A percentile compares a stretch with the other conserved stretches of the same genome.
phyloP scores from a whole-genome alignment of 2,888 invertebrate species.

The Epinotia bilunana region DNA sequence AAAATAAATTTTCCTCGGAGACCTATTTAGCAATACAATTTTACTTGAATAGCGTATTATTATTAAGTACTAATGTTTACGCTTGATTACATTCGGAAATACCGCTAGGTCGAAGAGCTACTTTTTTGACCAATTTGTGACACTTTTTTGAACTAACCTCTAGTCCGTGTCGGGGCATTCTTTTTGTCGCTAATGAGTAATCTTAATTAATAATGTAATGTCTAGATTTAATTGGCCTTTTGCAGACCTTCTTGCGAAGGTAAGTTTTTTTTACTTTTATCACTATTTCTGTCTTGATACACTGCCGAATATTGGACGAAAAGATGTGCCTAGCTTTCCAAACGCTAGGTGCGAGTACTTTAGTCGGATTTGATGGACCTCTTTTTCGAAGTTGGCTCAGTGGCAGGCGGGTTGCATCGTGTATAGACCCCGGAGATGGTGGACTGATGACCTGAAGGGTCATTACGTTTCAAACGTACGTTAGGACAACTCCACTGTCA shows the following conservation, averaged over 20 bases:
- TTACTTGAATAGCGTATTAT: neutral
- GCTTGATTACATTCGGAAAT: constrained; percentile 6
- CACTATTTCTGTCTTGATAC: neutral
- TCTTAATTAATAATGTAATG: constrained; percentile 2
- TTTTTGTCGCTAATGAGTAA: constrained; percentile 17
- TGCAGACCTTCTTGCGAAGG: constrained; percentile 14
- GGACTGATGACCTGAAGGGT: too few species aligned
- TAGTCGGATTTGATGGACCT: too few species aligned
- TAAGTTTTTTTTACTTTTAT: neutral
- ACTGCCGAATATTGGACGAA: too few species aligned
- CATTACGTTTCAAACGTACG: too few species aligned
- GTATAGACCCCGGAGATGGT: too few species aligned
- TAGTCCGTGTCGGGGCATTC: neutral
- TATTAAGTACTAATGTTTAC: neutral
- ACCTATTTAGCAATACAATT: neutral
- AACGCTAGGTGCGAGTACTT: too few species aligned
- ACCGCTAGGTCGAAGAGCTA: neutral
- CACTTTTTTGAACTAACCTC: constrained; percentile 5
- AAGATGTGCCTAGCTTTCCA: too few species aligned
- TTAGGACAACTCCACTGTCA: too few species aligned
- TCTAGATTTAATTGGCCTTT: constrained; percentile 23
- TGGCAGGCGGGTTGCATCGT: too few species aligned
- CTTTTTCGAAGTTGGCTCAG: too few species aligned
- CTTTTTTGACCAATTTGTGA: neutral
- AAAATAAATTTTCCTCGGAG: too few species aligned